Evolutionary conservation across 2,888 invertebrate species (phyloP), one percentile per base, ranked within the genome.

Genomic region (Lottia gigantea): DNA sequence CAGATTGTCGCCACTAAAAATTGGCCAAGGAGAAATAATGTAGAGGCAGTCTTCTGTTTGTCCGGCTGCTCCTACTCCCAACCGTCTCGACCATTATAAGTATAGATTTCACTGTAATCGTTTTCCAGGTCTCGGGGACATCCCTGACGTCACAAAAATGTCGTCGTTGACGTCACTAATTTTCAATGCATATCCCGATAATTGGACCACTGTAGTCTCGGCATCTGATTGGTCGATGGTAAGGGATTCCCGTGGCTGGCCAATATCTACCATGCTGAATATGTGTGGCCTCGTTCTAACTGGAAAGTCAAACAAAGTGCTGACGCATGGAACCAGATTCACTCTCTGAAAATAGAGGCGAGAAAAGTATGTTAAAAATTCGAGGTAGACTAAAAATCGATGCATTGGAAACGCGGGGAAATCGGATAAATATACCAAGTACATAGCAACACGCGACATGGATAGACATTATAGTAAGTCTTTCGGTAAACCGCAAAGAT

Each of bases 81-180:
- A 26, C 71, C 66, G 71, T 73, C 67, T 78, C 66, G 70, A 68
- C 77, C 77, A 75, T 74, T 72, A 68, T 75, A 71, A 74, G 78
- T 78, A 77, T 79, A 78, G 77, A 78, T 78, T 77, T 77, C 75
- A 69, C 72, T 72, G 75, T 74, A 72, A 76, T 76, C 74, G 76
- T 75, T 76, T 76, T 72, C 66, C 70, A 73, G 73, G 73, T 75
- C 76, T 72, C 71, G 71, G 75, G 77, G 75, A 75, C 74, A 71
- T 71, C 72, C 67, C 72, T 77, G 76, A 79, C 79, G 79, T 79
- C 79, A 79, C 78, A 67, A 64, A 63, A 23, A 73, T 77, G 74
- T 74, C 75, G 73, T 55, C 40, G 46, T 73, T 74, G 76, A 79
- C 79, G 79, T 79, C 79, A 79, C 78, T 68, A 71, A 71, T 70